phyloP scores from a whole-genome alignment of 2,888 invertebrate genomes.

The Deroplatys truncata region DNA sequence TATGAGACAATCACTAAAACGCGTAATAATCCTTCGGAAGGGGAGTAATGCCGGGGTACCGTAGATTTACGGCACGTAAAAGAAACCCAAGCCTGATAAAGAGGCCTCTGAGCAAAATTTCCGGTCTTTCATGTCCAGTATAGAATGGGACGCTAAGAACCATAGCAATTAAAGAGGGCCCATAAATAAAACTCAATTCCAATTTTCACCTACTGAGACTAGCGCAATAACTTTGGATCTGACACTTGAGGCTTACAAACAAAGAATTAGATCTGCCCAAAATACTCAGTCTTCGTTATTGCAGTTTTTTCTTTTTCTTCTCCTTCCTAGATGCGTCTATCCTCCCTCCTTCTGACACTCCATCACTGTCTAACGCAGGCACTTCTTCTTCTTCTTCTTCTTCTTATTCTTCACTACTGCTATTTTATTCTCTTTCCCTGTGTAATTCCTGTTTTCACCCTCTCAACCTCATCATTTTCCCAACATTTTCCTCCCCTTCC shows the following conservation, averaged over 20 bases:
- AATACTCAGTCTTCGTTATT: neutral
- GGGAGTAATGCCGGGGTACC: no score
- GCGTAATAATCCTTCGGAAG: no score
- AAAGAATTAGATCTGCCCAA: neutral
- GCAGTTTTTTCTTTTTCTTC: neutral
- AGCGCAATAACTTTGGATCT: neutral
- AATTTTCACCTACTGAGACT: no score
- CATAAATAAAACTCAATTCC: no score
- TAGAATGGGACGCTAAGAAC: no score
- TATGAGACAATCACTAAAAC: no score
- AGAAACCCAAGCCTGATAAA: no score
- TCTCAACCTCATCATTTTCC: neutral
- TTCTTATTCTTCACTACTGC: neutral
- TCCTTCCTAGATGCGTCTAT: neutral
- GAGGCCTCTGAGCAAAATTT: no score
- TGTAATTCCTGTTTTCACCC: neutral
- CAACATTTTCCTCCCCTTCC: neutral
- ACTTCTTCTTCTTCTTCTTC: neutral
- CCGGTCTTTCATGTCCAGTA: no score
- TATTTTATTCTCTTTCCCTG: neutral
- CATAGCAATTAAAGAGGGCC: no score
- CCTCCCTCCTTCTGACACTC: neutral
- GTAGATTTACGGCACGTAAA: no score
- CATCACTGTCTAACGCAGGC: neutral
- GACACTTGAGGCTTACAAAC: neutral